Base-by-base conservation (phyloP, 2,797 vertebrate genomes). In the Scarus forsteni region DNA sequence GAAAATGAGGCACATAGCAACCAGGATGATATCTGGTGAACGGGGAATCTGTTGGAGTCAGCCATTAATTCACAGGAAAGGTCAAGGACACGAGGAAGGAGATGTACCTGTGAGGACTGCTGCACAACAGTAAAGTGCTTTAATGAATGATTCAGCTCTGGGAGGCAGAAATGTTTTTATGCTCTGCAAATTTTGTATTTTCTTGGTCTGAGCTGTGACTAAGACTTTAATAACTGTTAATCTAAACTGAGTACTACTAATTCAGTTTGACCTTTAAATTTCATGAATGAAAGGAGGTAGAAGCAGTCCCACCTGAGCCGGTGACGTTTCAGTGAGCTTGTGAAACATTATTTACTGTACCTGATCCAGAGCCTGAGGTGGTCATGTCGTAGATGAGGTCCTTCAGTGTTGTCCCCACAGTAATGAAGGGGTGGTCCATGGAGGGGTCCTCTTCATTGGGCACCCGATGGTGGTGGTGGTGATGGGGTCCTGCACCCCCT, bases 321-420 rank as follows among this genome's bases (percentile, higher is more conserved):
- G 7, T 43, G 10, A 43, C 12, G 12, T 11, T 12, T 12, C 42
- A 12, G 42, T 43, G 42, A 5, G 42, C 3, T 13, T 12, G 13
- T 44, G 13, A 13, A 27, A 51, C 1, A 50, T 18, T 12, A 10
- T 13, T 27, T 10, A 51, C 14, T 7, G 19, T 78, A 99, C 98
- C 98, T 92, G 98, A 99, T 59, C 98, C 98, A 50, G 97, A 99
- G 40, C 98, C 97, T 0, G 97, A 99, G 39, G 98, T 99, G 75
- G 97, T 99, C 97, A 99, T 98, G 90, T 99, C 98, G 16, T 98
- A 99, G 93, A 99, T 99, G 75, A 99, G 95, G 90, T 99, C 97
- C 91, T 99, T 99, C 64, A 99, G 93, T 0, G 98, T 99, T 50
- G 97, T 97, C 60, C 98, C 97, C 68, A 98, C 97, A 0, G 96